phyloP scores from a whole-genome alignment of 2,797 vertebrate genomes.

The Hippocampus kuda region DNA sequence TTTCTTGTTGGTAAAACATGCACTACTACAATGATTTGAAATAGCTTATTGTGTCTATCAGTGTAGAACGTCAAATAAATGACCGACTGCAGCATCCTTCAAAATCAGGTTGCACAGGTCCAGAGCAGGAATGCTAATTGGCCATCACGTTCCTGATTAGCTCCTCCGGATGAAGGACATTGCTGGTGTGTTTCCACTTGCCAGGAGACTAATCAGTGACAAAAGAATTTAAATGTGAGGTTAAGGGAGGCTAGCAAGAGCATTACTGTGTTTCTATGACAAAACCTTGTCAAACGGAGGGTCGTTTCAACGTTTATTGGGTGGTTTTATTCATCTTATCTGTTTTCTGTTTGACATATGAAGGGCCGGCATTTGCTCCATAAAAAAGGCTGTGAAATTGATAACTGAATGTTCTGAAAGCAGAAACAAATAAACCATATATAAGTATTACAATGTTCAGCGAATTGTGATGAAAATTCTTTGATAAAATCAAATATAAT shows the following conservation, averaged over 20 bases:
- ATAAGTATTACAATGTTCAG: constrained; percentile 4
- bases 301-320: background rate
- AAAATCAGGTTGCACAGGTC: background rate
- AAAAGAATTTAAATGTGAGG: background rate
- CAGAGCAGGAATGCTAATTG: background rate
- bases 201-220: background rate
- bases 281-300: background rate
- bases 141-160: background rate
- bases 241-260: background rate
- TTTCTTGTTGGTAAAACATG: background rate
- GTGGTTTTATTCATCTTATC: background rate
- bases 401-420: background rate
- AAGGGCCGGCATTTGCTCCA: background rate
- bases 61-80: background rate
- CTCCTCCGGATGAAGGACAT: background rate
- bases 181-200: background rate
- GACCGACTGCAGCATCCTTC: too few relatives aligned
- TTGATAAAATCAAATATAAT: too few relatives aligned
- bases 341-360: background rate
- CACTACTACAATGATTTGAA: background rate
- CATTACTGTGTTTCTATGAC: background rate
- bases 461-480: too few relatives aligned
- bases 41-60: background rate
- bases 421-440: constrained; percentile 5
- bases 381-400: background rate